phyloP scores from a whole-genome alignment of 1,140 invertebrate species.

The Atopsyche davidsoni region DNA sequence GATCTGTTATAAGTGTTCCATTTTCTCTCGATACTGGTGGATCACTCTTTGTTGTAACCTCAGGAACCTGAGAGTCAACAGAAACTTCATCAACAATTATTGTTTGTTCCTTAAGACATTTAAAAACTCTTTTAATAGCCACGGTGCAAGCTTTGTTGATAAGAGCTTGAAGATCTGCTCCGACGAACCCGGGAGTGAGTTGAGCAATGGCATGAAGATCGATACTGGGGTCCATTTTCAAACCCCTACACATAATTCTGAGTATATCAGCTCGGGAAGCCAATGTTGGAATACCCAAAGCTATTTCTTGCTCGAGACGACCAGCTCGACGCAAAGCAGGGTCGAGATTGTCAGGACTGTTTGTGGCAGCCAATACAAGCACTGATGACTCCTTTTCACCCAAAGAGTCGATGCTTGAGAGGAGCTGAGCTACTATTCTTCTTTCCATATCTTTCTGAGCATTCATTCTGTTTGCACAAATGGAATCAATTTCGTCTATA shows the following conservation, averaged over 20 bases:
- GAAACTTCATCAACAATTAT: too few relatives aligned
- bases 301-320: conserved; percentile 89
- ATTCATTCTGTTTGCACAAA: conserved; percentile 78
- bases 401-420: conserved; percentile 82
- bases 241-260: conserved; percentile 60
- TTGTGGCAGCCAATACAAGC: conserved; percentile 92
- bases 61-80: neutral
- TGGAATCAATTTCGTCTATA: conserved; percentile 90
- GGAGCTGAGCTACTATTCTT: conserved; percentile 87
- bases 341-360: conserved; percentile 88
- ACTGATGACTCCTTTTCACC: conserved; percentile 63
- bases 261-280: conserved; percentile 71
- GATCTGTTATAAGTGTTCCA: too few relatives aligned
- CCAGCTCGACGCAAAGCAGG: conserved; percentile 86
- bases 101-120: conserved; percentile 36
- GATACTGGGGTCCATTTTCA: conserved; percentile 64
- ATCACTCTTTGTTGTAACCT: neutral
- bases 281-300: conserved; percentile 87
- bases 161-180: conserved; percentile 85
- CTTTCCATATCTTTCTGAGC: conserved; percentile 93
- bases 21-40: neutral
- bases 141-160: conserved; percentile 80
- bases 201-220: conserved; percentile 68
- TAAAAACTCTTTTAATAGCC: conserved; percentile 64
- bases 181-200: conserved; percentile 93